These are phyloP conservation scores for Poliocrania exsul DNA, from an alignment of 2,797 vertebrate genomes.

Conservation along the genomic window DNA sequence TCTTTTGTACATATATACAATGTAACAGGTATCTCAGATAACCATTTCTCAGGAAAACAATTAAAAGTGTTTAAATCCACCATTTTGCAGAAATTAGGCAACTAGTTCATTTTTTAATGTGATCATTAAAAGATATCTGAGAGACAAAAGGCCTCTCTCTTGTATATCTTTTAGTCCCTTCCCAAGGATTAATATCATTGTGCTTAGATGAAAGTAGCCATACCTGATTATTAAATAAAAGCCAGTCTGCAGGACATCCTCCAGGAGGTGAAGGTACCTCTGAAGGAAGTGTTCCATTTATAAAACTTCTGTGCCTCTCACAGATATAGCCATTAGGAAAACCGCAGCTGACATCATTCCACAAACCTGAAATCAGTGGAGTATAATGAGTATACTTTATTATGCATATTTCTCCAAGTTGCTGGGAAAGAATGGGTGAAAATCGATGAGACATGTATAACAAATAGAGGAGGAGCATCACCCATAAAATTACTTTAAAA, in stretches of 20 bases:
- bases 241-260: constrained; percentile 87
- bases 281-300: constrained; percentile 79
- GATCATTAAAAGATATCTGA: background rate
- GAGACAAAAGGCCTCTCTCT: background rate
- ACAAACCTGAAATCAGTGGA: constrained; percentile 75
- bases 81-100: background rate
- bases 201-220: background rate
- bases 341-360: constrained; percentile 93
- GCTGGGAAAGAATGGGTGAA: background rate
- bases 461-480: background rate
- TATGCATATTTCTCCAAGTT: background rate
- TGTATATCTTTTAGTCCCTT: background rate
- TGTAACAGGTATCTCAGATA: background rate
- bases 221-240: constrained; percentile 86
- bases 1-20: background rate
- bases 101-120: background rate
- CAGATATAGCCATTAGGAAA: constrained; percentile 85
- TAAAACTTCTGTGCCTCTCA: constrained; percentile 79
- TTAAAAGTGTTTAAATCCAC: background rate
- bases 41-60: background rate
- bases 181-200: background rate
- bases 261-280: constrained; percentile 68
- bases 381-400: background rate
- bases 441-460: background rate
- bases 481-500: background rate